phyloP scores from a whole-genome alignment of 1,140 invertebrate species.

The Sarcophaga peregrina region DNA sequence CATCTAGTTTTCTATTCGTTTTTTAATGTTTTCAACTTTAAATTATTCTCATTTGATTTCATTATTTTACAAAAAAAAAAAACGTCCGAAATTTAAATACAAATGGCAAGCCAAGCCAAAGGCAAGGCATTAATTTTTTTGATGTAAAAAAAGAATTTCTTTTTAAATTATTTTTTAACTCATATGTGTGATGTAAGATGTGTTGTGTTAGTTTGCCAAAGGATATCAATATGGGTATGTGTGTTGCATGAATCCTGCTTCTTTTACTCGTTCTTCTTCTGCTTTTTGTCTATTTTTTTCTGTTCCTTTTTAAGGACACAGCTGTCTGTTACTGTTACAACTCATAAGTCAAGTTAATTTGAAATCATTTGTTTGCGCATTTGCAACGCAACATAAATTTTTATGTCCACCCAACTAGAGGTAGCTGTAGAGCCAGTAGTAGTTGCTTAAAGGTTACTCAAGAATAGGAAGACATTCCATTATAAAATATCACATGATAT shows the following conservation, averaged over 20 bases:
- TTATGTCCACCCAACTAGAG: slow-evolving; percentile 26
- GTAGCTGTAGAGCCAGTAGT: neutral
- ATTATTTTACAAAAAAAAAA: slow-evolving; percentile 22
- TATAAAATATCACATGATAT: slow-evolving; percentile 30
- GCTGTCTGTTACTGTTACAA: slow-evolving; percentile 64
- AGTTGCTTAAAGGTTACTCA: neutral
- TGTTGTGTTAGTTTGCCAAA: neutral
- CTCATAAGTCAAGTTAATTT: slow-evolving; percentile 65
- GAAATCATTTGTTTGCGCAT: slow-evolving; percentile 60
- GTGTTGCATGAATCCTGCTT: neutral
- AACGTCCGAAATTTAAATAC: neutral
- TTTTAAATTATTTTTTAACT: slow-evolving; percentile 21
- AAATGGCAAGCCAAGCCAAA: neutral
- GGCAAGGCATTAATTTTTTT: neutral
- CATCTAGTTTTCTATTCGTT: neutral
- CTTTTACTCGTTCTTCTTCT: neutral
- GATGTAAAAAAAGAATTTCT: slow-evolving; percentile 4
- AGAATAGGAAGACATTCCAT: neutral
- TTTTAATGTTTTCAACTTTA: no score
- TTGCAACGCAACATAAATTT: slow-evolving; percentile 62
- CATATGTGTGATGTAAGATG: neutral
- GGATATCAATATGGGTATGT: neutral
- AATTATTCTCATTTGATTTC: neutral
- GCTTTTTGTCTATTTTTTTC: neutral
- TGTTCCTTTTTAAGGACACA: slow-evolving; percentile 33